Evolutionary conservation across 2,113 vertebrate genomes (phyloP), one percentile per base, ranked within the genome.

Genomic region (Scopus umbretta): DNA sequence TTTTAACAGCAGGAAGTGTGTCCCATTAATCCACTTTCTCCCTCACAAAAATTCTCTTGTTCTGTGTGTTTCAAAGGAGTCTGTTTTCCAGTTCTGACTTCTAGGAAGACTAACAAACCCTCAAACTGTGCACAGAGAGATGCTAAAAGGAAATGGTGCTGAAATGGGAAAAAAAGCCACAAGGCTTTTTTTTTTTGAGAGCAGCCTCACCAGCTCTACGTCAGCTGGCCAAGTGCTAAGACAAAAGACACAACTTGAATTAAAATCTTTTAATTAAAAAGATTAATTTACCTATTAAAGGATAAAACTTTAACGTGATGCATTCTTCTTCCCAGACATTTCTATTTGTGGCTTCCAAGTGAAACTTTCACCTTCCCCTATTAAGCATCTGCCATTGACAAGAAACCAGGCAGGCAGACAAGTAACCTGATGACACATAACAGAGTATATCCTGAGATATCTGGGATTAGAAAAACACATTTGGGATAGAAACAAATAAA

Each of bases 51-150:
- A 65, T 75, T 30, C 20, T 40, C 76, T 15, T 79, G 21, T 63
- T 84, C 52, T 61, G 12, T n/a, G 11, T 65, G 10, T 76, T 95
- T 91, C 78, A 76, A 59, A 85, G 49, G 38, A 82, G 21, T 22
- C 65, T 94, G 7, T 90, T 92, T 91, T 76, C 43, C 81, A 47
- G 27, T 66, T 86, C 53, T 73, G 73, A 87, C 78, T 97, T 96
- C 89, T 94, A 95, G 86, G 86, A 94, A 94, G 74, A 89, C 58
- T 36, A 89, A 58, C 10, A 94, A 94, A 96, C 92, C 74, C 86
- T 85, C 94, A 89, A 11, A 89, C 2, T 20, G 38, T 67, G 42
- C 53, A 90, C 66, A 87, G 66, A 66, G 42, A 72, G 49, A 53
- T 36, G 16, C 47, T 90, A 67, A 88, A 92, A 86, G 59, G 50